A percentile compares a stretch with the other conserved stretches of the same genome.
phyloP scores from a whole-genome alignment of 2,113 vertebrate species.

The Ailurus styani region DNA sequence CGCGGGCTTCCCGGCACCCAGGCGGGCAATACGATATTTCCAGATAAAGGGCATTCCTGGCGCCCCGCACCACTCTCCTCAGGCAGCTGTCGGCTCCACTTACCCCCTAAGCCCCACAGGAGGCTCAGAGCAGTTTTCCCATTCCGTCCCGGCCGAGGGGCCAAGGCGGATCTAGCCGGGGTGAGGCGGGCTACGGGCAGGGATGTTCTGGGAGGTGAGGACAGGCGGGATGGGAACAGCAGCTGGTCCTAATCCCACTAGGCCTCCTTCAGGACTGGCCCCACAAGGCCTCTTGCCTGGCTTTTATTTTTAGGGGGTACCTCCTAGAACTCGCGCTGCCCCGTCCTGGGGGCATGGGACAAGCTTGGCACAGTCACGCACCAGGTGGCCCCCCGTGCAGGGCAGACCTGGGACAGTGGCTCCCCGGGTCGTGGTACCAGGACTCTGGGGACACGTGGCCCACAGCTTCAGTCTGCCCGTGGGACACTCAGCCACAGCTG shows the following conservation, averaged over 20 bases:
- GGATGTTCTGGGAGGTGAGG: constrained; percentile 13
- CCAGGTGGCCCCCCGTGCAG: rapidly evolving
- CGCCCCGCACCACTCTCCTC: background rate
- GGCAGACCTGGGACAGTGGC: too few species aligned
- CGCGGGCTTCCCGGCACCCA: background rate
- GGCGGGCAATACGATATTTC: background rate
- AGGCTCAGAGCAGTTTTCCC: constrained; percentile 37
- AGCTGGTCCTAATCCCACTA: constrained; percentile 13
- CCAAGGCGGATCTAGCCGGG: constrained; percentile 28
- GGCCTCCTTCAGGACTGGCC: background rate
- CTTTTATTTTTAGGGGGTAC: constrained; percentile 38
- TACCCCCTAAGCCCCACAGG: constrained; percentile 36
- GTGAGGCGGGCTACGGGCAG: background rate
- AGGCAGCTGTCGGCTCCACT: constrained; percentile 56
- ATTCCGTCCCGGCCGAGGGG: constrained; percentile 25
- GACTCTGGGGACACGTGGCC: background rate
- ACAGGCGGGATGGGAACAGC: background rate
- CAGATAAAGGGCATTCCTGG: constrained; percentile 53
- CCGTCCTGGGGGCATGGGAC: background rate
- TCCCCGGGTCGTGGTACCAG: too few species aligned
- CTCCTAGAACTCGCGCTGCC: background rate
- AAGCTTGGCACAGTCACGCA: background rate
- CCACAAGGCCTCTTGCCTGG: background rate
- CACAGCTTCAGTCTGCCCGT: too few species aligned
- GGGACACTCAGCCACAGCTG: background rate